A percentile compares a stretch with the other conserved stretches of the same genome.
phyloP scores from a whole-genome alignment of 2,888 invertebrate species.

The Argyresthia goedartella region DNA sequence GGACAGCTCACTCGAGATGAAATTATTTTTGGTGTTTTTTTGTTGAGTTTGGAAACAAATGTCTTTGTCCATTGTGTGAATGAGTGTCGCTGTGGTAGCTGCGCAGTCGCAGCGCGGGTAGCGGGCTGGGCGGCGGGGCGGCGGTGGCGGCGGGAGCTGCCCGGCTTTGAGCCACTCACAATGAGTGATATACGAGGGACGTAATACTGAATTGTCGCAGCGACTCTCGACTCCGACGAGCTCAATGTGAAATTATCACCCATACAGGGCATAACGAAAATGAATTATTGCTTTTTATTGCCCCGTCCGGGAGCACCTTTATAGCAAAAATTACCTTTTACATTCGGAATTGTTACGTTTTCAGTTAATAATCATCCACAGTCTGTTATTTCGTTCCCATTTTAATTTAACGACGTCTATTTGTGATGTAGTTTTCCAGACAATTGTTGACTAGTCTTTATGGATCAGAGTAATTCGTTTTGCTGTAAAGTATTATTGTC shows the following conservation, averaged over 20 bases:
- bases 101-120: not conserved
- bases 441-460: conserved; percentile 1
- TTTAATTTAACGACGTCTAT: conserved; percentile 19
- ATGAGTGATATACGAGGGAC: conserved; percentile 68
- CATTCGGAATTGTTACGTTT: conserved; percentile 18
- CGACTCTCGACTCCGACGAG: conserved; percentile 31
- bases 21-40: conserved; percentile 58
- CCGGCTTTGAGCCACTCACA: conserved; percentile 60
- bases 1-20: conserved; percentile 45
- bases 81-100: conserved; percentile 29
- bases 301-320: conserved; percentile 32
- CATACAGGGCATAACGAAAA: conserved; percentile 66
- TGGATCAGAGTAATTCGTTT: conserved; percentile 26
- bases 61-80: conserved; percentile 56
- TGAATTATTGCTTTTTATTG: conserved; percentile 65
- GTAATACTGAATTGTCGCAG: conserved; percentile 62
- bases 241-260: conserved; percentile 66
- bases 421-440: conserved; percentile 1
- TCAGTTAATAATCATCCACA: conserved; percentile 14
- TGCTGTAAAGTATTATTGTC: conserved; percentile 37
- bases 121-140: not conserved
- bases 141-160: conserved; percentile 55
- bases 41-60: conserved; percentile 58
- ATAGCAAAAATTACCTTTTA: conserved; percentile 32
- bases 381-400: conserved; percentile 20